Base-by-base conservation (phyloP, 2,888 invertebrate genomes). In the Ectemnius continuus region DNA sequence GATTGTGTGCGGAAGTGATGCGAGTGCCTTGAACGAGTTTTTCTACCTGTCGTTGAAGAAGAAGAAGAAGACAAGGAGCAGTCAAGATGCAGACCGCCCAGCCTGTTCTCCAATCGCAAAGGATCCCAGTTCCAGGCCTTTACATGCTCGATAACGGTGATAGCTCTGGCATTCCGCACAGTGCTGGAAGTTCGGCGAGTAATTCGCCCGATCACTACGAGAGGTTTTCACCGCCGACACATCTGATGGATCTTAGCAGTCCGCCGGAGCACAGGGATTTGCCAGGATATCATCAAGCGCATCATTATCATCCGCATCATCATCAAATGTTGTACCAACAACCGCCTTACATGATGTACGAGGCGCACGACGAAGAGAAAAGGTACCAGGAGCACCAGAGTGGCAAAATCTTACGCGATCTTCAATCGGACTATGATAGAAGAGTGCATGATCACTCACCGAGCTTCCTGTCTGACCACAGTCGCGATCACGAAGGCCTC, bases 121-220 rank as follows among this genome's bases (percentile, higher is more conserved):
- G 85, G 5, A 73, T 85, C 26, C 36, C 36, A 1, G 23, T 23
- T 23, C 82, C 82, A 6, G 82, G 82, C 23, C 68, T 85, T 0
- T 61, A 86, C 45, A 63, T 84, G 23, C 64, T 88, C 16, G 86
- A 86, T 64, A 75, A 62, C 45, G 73, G 67, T 45, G 88, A 88
- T 76, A 88, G 87, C 67, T 86, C 88, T 18, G 88, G 88, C 0
- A 85, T 88, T 8, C 88, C 88, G 0, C 86, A 88, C 66, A 88
- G 88, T 68, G 88, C 85, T 11, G 88, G 86, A 18, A 90, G 89
- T 70, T 90, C 90, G 0, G 86, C 88, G 0, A 88, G 89, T 59
- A 89, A 87, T 45, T 89, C 90, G 6, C 89, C 90, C 0, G 78
- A 87, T 52, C 85, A 84, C 23, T 88, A 86, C 72, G 87, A 86